Evolutionary conservation across 2,113 vertebrate genomes (phyloP), one percentile per base, ranked within the genome.

Genomic region (Mixornis gularis): DNA sequence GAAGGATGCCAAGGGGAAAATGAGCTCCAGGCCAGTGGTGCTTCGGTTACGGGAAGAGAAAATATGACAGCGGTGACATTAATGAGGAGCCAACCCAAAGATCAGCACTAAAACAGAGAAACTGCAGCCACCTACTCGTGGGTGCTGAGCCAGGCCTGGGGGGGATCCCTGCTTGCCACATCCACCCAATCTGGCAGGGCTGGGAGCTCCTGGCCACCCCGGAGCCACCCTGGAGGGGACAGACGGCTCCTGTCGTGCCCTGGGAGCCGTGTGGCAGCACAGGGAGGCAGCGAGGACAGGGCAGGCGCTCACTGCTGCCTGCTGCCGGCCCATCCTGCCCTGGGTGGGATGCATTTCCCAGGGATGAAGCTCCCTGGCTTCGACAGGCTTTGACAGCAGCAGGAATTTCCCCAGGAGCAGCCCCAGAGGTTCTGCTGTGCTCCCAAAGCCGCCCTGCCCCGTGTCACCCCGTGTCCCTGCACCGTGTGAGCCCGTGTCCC

Each of bases 1-100:
- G 93, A 86, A 85, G 63, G 73, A 62, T 30, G 84, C 90, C 94
- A 92, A 52, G 89, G 51, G 92, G 89, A 95, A 95, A 96, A 92
- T 15, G 87, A 92, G 84, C 92, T 92, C 85, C 55, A 58, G 90
- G 83, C 65, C 76, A 85, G 93, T 14, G 63, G 78, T 26, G 6
- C 60, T 94, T 83, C 41, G 20, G 70, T 91, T 86, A 68, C 2
- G 9, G 72, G 56, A 87, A 88, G 55, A 69, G 70, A 77, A 88
- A 91, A 73, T 30, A 16, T 69, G 94, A 95, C 87, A 91, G 95
- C 8, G 32, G 85, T 70, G 90, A 94, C 85, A 90, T 78, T 92
- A 95, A 85, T 60, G 92, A 95, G 90, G 94, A 71, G 93, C 73
- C 79, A 73, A 36, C 86, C 76, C 88, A 51, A 78, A 62, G 85